phyloP scores from a whole-genome alignment of 2,113 vertebrate species.

The Morone saxatilis region DNA sequence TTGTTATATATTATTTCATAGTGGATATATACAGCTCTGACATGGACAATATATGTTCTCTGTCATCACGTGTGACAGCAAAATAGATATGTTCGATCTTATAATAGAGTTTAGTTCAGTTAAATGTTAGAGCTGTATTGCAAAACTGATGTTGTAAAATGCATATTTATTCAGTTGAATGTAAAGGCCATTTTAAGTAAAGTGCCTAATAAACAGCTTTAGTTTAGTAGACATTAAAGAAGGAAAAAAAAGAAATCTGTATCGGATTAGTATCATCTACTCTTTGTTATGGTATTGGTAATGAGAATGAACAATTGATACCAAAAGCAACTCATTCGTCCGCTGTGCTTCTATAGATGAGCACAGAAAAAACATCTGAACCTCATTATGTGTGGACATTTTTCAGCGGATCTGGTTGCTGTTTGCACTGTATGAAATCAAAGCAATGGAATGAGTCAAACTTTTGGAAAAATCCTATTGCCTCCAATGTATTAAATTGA shows the following conservation, averaged over 20 bases:
- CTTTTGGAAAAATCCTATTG: background rate
- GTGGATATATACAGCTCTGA: background rate
- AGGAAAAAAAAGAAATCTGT: background rate
- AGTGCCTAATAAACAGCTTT: background rate
- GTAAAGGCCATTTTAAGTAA: background rate
- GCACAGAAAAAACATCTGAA: background rate
- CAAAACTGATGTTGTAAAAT: background rate
- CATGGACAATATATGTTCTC: background rate
- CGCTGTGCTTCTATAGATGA: background rate
- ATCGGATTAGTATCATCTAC: background rate
- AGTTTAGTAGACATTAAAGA: background rate
- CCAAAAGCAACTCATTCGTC: background rate
- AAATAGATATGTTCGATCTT: background rate
- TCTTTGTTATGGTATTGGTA: background rate
- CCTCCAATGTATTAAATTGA: too few relatives aligned
- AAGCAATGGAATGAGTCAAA: background rate
- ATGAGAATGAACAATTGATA: background rate
- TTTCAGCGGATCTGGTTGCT: background rate
- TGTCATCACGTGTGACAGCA: background rate
- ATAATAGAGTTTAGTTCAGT: background rate
- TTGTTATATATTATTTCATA: background rate
- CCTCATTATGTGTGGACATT: background rate
- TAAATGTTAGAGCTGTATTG: background rate
- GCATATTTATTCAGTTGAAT: background rate
- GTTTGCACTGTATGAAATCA: background rate